phyloP scores from a whole-genome alignment of 2,797 vertebrate genomes.

The Characodon lateralis region DNA sequence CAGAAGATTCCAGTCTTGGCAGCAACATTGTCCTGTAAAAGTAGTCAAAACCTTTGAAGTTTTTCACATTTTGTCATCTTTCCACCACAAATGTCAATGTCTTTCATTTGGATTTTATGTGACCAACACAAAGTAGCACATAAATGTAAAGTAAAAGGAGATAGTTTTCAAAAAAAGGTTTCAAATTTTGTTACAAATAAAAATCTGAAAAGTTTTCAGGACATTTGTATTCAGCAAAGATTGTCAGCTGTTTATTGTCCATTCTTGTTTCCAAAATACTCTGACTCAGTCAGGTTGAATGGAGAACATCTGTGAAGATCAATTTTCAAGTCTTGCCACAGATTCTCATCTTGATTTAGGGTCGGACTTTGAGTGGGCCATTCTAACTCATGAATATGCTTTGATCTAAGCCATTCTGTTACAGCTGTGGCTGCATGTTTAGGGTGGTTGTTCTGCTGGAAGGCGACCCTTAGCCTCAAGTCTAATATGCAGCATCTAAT shows the following conservation, averaged over 20 bases:
- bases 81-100: too few relatives aligned
- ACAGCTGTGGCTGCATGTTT: background rate
- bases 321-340: background rate
- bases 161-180: background rate
- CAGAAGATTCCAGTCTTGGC: background rate
- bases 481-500: background rate
- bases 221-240: background rate
- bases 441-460: background rate
- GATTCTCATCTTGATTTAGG: background rate
- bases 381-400: background rate
- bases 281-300: background rate
- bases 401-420: background rate
- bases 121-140: background rate
- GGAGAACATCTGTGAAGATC: background rate
- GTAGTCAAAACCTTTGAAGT: too few relatives aligned
- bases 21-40: slow-evolving; percentile 1
- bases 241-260: background rate
- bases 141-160: background rate
- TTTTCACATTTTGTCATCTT: too few relatives aligned
- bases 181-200: background rate
- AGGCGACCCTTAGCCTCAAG: background rate
- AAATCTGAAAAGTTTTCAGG: background rate
- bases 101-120: background rate
- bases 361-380: background rate
- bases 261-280: background rate